phyloP scores from a whole-genome alignment of 2,113 vertebrate species.

The Oryzias curvinotus region DNA sequence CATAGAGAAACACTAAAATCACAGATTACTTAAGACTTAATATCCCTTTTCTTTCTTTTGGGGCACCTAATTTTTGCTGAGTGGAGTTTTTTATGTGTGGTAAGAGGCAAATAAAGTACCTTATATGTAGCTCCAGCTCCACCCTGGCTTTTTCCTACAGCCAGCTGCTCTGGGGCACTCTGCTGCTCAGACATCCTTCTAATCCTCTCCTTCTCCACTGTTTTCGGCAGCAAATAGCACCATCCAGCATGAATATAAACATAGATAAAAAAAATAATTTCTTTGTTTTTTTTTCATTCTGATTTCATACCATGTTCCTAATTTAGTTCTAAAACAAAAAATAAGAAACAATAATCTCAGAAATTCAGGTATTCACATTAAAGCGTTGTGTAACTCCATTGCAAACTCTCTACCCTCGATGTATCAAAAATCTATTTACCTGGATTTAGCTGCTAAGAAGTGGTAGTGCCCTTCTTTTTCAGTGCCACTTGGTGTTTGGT shows the following conservation, averaged over 20 bases:
- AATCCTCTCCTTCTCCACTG: conserved; percentile 61
- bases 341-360: conserved; percentile 21
- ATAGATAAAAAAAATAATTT: not conserved
- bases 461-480: conserved; percentile 53
- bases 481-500: conserved; percentile 61
- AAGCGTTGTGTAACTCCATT: conserved; percentile 21
- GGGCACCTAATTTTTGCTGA: too few species aligned
- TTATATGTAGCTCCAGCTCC: conserved; percentile 82
- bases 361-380: conserved; percentile 14
- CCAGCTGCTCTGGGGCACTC: conserved; percentile 82
- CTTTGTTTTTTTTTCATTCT: not conserved
- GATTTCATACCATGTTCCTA: not conserved
- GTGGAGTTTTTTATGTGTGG: not conserved
- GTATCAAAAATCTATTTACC: conserved; percentile 52
- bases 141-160: conserved; percentile 83
- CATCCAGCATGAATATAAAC: conserved; percentile 6
- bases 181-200: conserved; percentile 85
- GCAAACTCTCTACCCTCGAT: not conserved
- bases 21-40: not conserved
- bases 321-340: not conserved
- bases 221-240: conserved; percentile 28
- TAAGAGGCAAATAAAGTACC: conserved; percentile 70
- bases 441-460: conserved; percentile 60
- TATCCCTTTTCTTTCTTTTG: too few species aligned
- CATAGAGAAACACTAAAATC: not conserved